These are phyloP conservation scores for Malurus alboscapulatus DNA, from an alignment of 2,113 vertebrate species.

Conservation along the genomic window DNA sequence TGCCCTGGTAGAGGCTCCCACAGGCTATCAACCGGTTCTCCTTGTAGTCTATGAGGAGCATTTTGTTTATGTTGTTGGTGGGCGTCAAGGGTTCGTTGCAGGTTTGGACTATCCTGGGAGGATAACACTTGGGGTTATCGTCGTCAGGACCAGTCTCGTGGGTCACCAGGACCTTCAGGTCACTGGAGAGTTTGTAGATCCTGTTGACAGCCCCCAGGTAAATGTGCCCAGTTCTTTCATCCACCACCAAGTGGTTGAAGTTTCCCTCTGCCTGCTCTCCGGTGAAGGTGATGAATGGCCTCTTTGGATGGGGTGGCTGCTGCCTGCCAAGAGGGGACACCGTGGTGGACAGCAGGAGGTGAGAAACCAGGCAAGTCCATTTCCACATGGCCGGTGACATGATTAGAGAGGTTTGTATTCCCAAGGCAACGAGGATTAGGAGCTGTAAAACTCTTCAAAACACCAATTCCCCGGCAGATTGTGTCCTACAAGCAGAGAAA, in stretches of 20 bases:
- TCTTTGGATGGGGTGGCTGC: slow-evolving; percentile 76
- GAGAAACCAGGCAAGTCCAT: slow-evolving; percentile 84
- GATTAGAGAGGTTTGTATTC: slow-evolving; percentile 61
- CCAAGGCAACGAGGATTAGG: slow-evolving; percentile 59
- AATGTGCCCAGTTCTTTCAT: slow-evolving; percentile 91
- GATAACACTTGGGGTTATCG: slow-evolving; percentile 98
- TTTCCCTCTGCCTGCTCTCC: slow-evolving; percentile 84
- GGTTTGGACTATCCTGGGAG: slow-evolving; percentile 94
- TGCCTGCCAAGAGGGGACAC: slow-evolving; percentile 77
- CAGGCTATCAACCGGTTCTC: slow-evolving; percentile 95
- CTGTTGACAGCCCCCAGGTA: slow-evolving; percentile 95
- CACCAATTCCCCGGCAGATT: slow-evolving; percentile 51
- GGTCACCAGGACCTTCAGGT: slow-evolving; percentile 86
- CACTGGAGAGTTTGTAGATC: slow-evolving; percentile 94
- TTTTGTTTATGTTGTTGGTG: slow-evolving; percentile 98
- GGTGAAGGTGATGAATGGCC: slow-evolving; percentile 83
- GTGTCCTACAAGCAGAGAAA: slow-evolving; percentile 58
- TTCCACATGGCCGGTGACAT: slow-evolving; percentile 78
- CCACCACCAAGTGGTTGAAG: slow-evolving; percentile 96
- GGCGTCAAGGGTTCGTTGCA: slow-evolving; percentile 88
- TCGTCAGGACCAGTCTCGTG: slow-evolving; percentile 95
- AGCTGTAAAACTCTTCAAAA: slow-evolving; percentile 70
- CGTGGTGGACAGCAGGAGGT: slow-evolving; percentile 81
- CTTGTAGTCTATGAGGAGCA: slow-evolving; percentile 97
- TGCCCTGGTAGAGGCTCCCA: slow-evolving; percentile 95